Base-by-base conservation (phyloP, 1,140 invertebrate genomes). In the Leptinotarsa texana region DNA sequence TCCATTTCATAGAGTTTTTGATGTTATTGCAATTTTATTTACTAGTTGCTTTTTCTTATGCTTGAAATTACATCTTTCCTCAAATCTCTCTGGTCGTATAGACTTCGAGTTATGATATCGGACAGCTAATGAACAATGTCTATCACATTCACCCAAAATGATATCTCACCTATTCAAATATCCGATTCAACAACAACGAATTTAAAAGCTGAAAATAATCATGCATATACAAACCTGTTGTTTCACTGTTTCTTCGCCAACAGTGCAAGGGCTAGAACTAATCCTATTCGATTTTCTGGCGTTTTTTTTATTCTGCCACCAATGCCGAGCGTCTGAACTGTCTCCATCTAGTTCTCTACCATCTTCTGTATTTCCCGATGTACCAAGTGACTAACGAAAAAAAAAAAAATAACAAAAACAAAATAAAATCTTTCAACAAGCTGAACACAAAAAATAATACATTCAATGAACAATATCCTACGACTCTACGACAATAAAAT, bases 161-260 rank as follows among this genome's bases (percentile, higher is more conserved):
- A 27, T 27, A 1, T 27, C 27, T 27, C 13, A 57, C 51, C 15
- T 2, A n/a, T 57, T 57, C 51, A 57, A 57, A 18, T 18, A n/a
- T 18, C 51, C 51, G 51, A 57, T 17, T 57, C 4, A 13, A 57
- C 51, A 57, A 57, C 51, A 57, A 57, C n/a, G n/a, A 57, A 18
- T 8, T 0, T 4, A 57, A 57, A 57, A n/a, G 51, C 51, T 6
- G 3, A 57, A 27, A 72, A 18, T 72, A 72, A 33, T 22, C 21
- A 48, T 22, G 17, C 48, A 66, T 17, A 68, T 74, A 73, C 79
- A 80, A 79, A 77, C 76, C 77, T 81, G 77, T 72, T 78, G 77
- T 73, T 80, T 81, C 17, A 80, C 77, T 17, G 79, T 73, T 68
- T 81, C 80, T 69, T 79, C 77, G 75, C 76, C 77, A 77, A 80